Conservation (phyloP, 2,113 vertebrate genomes). For the Corythornis vintsioides region DNA sequence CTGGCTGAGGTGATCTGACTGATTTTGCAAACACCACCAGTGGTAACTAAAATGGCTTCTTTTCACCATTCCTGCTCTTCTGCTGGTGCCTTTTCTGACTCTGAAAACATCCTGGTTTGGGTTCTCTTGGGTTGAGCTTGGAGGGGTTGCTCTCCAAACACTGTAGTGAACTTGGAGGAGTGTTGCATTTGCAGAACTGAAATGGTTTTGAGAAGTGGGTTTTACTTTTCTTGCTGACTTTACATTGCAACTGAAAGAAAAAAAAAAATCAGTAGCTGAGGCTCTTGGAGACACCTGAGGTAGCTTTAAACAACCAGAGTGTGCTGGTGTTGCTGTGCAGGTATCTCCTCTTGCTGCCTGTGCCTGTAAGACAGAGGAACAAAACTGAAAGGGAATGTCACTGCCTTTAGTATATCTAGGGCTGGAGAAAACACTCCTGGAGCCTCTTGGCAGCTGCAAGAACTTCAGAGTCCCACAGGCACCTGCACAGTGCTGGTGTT, state of each 20-base stretch:
- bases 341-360: neutral
- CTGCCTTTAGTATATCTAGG: neutral
- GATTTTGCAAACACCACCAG: constrained; percentile 3
- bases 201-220: neutral
- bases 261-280: neutral
- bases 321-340: neutral
- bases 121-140: neutral
- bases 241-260: neutral
- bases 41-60: neutral
- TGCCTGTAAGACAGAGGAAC: neutral
- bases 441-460: neutral
- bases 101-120: neutral
- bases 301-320: neutral
- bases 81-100: neutral
- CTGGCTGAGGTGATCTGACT: neutral
- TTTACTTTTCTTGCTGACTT: neutral
- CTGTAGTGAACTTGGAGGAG: neutral
- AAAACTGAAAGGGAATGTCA: neutral
- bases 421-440: neutral
- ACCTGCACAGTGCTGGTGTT: neutral
- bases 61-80: neutral
- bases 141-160: neutral
- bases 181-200: neutral
- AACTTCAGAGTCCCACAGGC: neutral
- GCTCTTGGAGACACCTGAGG: neutral